phyloP scores from a whole-genome alignment of 2,888 invertebrate genomes.

The Himalopsyche kuldschensis region DNA sequence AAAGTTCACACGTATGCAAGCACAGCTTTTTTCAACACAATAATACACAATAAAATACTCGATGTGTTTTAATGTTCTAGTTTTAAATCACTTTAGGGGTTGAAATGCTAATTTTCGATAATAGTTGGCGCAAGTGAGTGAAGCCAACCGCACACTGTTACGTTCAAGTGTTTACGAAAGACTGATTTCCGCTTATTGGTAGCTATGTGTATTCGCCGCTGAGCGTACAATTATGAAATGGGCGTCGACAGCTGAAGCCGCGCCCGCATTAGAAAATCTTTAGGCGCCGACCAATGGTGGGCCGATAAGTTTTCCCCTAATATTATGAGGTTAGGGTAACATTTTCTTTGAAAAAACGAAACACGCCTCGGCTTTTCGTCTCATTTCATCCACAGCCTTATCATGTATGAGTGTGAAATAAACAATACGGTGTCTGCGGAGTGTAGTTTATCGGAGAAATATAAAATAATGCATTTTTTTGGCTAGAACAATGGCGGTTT shows the following conservation, averaged over 20 bases:
- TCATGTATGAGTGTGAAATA: background rate
- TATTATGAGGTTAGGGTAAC: background rate
- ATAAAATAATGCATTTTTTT: background rate
- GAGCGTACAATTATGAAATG: background rate
- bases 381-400: background rate
- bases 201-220: background rate
- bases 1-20: too few species aligned
- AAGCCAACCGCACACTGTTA: background rate
- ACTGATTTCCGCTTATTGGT: background rate
- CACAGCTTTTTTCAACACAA: too few species aligned
- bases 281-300: background rate
- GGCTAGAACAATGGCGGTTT: slow-evolving; percentile 29
- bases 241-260: background rate
- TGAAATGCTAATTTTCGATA: background rate
- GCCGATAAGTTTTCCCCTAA: background rate
- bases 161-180: background rate
- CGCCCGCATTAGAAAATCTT: background rate
- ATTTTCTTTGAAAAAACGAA: background rate
- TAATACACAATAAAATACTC: too few species aligned
- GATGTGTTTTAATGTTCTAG: too few species aligned
- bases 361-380: background rate
- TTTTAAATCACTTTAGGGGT: background rate
- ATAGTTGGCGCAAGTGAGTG: background rate
- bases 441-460: background rate
- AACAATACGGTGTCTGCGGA: background rate